A percentile compares a stretch with the other conserved stretches of the same genome.
These are phyloP conservation scores for Mugil cephalus DNA, from an alignment of 2,113 vertebrate species.

Conservation along the genomic window DNA sequence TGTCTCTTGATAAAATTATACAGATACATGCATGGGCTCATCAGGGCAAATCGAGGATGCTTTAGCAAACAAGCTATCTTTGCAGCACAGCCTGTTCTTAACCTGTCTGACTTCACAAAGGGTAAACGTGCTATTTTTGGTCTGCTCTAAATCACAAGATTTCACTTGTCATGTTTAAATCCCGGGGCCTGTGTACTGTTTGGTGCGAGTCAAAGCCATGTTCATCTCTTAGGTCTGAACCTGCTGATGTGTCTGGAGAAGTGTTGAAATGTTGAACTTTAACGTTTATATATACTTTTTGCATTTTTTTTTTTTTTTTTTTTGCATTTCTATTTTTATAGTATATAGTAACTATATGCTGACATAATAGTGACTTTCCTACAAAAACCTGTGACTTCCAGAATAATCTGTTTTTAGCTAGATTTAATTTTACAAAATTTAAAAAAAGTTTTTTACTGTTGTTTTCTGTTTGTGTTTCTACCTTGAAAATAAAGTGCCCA, in stretches of 20 bases:
- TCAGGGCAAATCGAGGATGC: no score
- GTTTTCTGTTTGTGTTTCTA: slow-evolving; percentile 1
- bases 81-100: slow-evolving; percentile 31
- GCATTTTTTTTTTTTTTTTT: background rate
- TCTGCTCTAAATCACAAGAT: slow-evolving; percentile 60
- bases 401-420: no score
- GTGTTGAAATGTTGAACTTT: background rate
- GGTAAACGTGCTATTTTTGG: slow-evolving; percentile 44
- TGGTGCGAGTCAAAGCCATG: slow-evolving; percentile 39
- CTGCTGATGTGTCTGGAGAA: slow-evolving; percentile 28
- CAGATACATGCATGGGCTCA: no score
- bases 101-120: slow-evolving; percentile 53
- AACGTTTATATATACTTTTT: background rate
- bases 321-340: no score
- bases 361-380: background rate
- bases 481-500: slow-evolving; percentile 32
- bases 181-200: slow-evolving; percentile 23
- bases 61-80: background rate
- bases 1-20: no score
- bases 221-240: slow-evolving; percentile 44
- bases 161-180: slow-evolving; percentile 58
- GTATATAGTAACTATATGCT: background rate
- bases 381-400: no score
- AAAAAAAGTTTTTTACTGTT: slow-evolving; percentile 12
- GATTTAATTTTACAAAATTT: no score